Evolutionary conservation across 1,140 invertebrate genomes (phyloP), one percentile per base, ranked within the genome.

Genomic region (Tribolium madens): DNA sequence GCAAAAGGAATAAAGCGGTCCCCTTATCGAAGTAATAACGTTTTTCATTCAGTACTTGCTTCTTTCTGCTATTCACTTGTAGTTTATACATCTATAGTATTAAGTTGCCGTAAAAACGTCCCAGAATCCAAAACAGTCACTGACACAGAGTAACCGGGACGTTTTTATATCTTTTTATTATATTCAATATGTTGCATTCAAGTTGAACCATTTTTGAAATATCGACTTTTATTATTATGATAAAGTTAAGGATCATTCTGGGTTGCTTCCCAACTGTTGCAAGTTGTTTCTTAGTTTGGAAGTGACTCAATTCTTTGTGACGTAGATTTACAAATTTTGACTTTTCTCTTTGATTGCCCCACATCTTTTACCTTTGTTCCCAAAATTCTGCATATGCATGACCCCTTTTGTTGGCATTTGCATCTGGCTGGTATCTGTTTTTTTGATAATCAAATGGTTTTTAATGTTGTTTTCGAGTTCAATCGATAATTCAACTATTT

Each of bases 381-480:
- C 53, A 81, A 80, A 80, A 82, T 82, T 83, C 77, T 84, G 82
- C 81, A 83, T 82, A 78, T 83, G 82, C 83, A 84, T 84, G 82
- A 76, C 64, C 76, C 77, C 77, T 75, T 82, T 79, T 78, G 78
- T 81, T 83, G 76, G 84, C 82, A 81, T 82, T 80, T 84, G 83
- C 83, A 84, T 83, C 76, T 84, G 83, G 84, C 83, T 84, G 83
- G 76, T 84, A 80, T 76, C 71, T 81, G 82, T 82, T 83, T 82
- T 79, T 78, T 52, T 71, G 52, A 74, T 52, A 74, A 74, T 60
- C 76, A 76, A 76, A 73, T 78, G 46, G 73, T 26, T 77, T 81
- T 80, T 77, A 81, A 70, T 82, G 78, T 81, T 79, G 64, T 78
- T 78, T 57, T 60, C 75, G 21, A 78, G 48, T 48, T 79, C 71